These are phyloP conservation scores for Aphis craccivora DNA, from an alignment of 1,140 invertebrate genomes.

Conservation along the genomic window DNA sequence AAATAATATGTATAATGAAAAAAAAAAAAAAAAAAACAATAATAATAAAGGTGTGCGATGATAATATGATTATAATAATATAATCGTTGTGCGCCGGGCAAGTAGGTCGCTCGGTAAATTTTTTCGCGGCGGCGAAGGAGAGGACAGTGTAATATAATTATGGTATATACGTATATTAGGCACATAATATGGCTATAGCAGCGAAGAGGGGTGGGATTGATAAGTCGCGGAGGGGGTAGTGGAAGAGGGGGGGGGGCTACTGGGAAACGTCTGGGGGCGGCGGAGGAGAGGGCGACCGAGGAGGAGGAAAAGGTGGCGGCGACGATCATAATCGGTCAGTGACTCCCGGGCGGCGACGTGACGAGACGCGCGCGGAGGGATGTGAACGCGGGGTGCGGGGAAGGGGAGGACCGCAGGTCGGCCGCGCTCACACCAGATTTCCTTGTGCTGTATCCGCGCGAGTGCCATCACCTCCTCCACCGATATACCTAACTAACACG, in stretches of 20 bases:
- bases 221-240: not conserved
- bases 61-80: slow-evolving; percentile 20
- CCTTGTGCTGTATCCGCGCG: slow-evolving; percentile 40
- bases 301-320: not conserved
- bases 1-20: not conserved
- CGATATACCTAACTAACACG: not conserved
- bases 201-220: not conserved
- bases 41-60: slow-evolving; percentile 43
- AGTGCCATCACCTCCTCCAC: not conserved
- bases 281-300: not conserved
- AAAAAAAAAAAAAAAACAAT: not conserved
- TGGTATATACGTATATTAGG: not conserved
- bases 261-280: not conserved
- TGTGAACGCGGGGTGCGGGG: not conserved
- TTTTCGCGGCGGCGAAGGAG: not conserved
- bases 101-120: slow-evolving; percentile 42
- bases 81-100: not conserved
- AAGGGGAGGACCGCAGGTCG: not conserved
- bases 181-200: not conserved
- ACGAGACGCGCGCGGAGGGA: not conserved
- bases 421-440: slow-evolving; percentile 11
- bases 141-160: not conserved
- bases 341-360: not conserved
- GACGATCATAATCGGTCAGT: slow-evolving; percentile 48
- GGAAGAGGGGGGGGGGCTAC: not conserved